phyloP scores from a whole-genome alignment of 2,113 vertebrate species.

The Corynorhinus townsendii region DNA sequence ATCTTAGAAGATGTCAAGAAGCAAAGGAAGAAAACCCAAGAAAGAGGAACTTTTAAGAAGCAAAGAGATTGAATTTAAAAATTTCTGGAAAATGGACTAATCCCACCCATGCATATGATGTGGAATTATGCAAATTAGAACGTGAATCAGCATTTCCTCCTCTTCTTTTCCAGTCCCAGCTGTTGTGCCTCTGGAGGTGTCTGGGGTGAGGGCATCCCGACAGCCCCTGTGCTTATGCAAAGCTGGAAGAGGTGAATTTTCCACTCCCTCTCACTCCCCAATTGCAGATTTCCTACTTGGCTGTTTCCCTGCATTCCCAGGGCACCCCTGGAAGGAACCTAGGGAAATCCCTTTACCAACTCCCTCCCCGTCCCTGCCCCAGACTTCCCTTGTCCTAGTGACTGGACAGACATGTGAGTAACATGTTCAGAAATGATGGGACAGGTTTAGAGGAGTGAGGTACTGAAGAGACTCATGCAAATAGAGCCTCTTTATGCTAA shows the following conservation, averaged over 20 bases:
- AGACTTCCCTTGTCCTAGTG: background rate
- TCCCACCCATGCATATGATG: background rate
- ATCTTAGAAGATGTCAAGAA: background rate
- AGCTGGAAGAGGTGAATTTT: background rate
- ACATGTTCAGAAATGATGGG: background rate
- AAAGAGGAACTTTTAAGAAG: background rate
- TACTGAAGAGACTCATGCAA: background rate
- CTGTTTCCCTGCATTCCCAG: background rate
- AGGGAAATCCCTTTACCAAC: background rate
- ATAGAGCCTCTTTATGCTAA: constrained; percentile 32
- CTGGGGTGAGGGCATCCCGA: background rate
- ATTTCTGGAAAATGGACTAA: background rate
- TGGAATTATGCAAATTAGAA: background rate
- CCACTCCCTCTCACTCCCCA: background rate
- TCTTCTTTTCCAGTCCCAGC: background rate
- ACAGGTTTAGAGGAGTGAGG: background rate
- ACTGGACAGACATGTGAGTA: background rate
- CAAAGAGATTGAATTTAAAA: background rate
- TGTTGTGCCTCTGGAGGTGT: background rate
- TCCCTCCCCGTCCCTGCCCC: background rate
- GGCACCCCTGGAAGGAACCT: background rate
- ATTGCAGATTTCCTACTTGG: background rate
- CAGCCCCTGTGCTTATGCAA: background rate
- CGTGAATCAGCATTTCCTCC: background rate
- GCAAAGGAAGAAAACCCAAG: background rate